phyloP scores from a whole-genome alignment of 1,140 invertebrate species.

The Papilio xuthus region DNA sequence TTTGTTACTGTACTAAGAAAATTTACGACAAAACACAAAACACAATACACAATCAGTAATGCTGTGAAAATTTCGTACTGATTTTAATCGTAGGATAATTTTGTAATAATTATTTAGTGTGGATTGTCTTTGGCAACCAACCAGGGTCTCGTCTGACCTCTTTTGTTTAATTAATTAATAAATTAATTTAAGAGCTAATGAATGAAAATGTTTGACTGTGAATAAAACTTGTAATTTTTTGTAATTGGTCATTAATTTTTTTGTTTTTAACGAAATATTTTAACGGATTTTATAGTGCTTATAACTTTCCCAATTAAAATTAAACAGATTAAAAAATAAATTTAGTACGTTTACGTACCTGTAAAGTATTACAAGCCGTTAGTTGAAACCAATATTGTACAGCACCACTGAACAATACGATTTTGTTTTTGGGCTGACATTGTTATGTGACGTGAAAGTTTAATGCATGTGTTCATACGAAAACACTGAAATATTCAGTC shows the following conservation, averaged over 20 bases:
- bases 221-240: background rate
- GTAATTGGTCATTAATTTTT: background rate
- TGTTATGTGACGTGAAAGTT: constrained; percentile 29
- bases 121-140: constrained; percentile 45
- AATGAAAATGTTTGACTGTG: background rate
- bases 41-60: constrained; percentile 15
- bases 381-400: constrained; percentile 52
- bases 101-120: constrained; percentile 41
- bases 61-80: constrained; percentile 32
- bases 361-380: constrained; percentile 69
- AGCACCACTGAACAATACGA: constrained; percentile 34
- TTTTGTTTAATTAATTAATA: constrained; percentile 42
- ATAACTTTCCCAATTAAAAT: background rate
- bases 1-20: constrained; percentile 22
- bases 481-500: background rate
- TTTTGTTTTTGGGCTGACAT: constrained; percentile 32
- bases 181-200: constrained; percentile 7
- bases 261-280: background rate
- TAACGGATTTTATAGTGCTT: background rate
- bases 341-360: constrained; percentile 52
- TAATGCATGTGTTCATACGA: background rate
- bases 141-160: constrained; percentile 46
- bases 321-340: background rate
- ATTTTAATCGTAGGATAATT: constrained; percentile 11
- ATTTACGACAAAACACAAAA: constrained; percentile 31